These are phyloP conservation scores for Danio jaintianensis DNA, from an alignment of 2,797 vertebrate species.

Conservation along the genomic window DNA sequence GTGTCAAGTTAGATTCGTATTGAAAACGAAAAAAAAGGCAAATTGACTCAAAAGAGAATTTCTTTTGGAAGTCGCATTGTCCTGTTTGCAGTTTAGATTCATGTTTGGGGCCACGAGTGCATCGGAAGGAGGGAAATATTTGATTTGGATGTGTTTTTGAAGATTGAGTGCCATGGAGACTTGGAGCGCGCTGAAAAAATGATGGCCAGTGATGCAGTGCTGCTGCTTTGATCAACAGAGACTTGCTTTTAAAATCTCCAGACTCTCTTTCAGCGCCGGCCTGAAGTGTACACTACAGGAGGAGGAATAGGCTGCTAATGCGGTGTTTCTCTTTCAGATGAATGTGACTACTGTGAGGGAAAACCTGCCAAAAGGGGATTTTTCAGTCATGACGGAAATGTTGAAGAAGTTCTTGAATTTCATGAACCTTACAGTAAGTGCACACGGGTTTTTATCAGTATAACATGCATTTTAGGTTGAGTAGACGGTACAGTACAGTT, in stretches of 20 bases:
- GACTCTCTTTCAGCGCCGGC: neutral
- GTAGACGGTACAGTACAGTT: too few relatives aligned
- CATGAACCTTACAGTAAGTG: conserved; percentile 99
- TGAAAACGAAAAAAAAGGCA: conserved; percentile 10
- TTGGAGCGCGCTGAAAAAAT: neutral
- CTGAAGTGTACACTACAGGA: neutral
- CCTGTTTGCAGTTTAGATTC: neutral
- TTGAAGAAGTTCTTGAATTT: conserved; percentile 99
- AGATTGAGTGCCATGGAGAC: conserved; percentile 6
- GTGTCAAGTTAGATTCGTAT: conserved; percentile 6
- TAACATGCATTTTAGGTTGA: neutral
- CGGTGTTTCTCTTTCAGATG: conserved; percentile 76
- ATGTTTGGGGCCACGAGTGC: neutral
- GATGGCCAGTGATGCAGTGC: neutral
- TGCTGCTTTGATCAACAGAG: conserved; percentile 28
- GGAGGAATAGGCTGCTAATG: neutral
- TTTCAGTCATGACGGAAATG: conserved; percentile 99
- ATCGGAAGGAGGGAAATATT: conserved; percentile 1
- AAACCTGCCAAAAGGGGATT: conserved; percentile 94
- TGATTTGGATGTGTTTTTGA: conserved; percentile 5
- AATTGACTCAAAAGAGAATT: neutral
- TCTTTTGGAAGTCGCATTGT: neutral
- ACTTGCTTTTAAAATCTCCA: conserved; percentile 11
- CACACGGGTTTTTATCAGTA: neutral
- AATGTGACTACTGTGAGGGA: conserved; percentile 98